Evolutionary conservation across 2,113 vertebrate genomes (phyloP), one percentile per base, ranked within the genome.

Genomic region (Mesoclemmys tuberculata): DNA sequence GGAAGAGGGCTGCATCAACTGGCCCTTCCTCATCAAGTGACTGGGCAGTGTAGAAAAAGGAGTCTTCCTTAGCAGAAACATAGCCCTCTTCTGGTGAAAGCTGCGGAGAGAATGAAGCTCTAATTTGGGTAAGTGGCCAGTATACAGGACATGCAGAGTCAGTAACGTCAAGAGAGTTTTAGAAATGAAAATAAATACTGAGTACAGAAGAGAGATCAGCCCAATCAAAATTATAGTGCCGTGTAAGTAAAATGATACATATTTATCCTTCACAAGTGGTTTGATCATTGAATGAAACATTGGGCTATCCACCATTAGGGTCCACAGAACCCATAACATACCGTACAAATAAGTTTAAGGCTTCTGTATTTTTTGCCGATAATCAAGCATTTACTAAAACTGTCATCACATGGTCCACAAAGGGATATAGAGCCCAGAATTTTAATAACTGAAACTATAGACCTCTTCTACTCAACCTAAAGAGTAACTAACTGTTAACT

Each of bases 21-120:
- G 98, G 98, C 97, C 98, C 98, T 97, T 98, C 98, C 96, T 99
- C 98, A 98, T 98, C 98, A 96, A 98, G 96, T 97, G 98, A 98
- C 97, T 98, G 98, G 97, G 94, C 97, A 95, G 97, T 96, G 98
- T 98, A 98, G 98, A 98, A 98, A 98, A 99, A 98, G 98, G 98
- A 98, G 93, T 98, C 98, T 97, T 99, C 98, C 97, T 98, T 98
- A 97, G 98, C 98, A 98, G 99, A 98, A 90, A 99, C 98, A 98
- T 98, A 98, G 93, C 98, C 98, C 98, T 99, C 99, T 98, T 99
- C 99, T 98, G 98, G 98, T 93, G 99, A 99, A 96, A 98, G 98
- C 99, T 99, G 99, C 96, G 98, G 98, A 98, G 97, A 99, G 90
- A 99, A 98, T 8, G 98, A 97, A 97, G 96, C 96, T 95, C 96